Evolutionary conservation across 2,113 vertebrate species (phyloP), one percentile per base, ranked within the genome.

Genomic region (Campylorhamphus procurvoides): DNA sequence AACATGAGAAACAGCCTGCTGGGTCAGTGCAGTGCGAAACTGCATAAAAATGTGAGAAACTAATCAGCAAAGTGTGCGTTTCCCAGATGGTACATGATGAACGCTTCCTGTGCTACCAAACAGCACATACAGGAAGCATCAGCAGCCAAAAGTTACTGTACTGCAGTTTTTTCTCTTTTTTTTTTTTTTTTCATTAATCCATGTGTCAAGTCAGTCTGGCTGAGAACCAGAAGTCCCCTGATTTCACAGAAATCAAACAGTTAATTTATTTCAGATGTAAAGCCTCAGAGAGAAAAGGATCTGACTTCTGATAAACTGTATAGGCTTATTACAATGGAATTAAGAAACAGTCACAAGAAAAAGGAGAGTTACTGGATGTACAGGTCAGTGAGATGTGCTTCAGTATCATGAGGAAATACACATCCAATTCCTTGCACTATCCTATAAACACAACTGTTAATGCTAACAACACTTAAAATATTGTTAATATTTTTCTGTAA

Each of bases 41-140:
- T 53, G 42, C 25, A 25, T 29, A 44, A 52, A 95, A 80, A 84
- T 46, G 8, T 64, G 84, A 68, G 62, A 47, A 62, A 58, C 12
- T 76, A 73, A 72, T 93, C 52, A 97, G 93, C 94, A 94, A 82
- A 75, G 17, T 31, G 18, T 18, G 37, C 1, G 0, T 97, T 96
- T 97, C 89, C 95, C 94, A 98, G 95, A 95, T 66, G 29, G 66
- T 67, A 82, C 31, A 10, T 33, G 20, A 63, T 69, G 50, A 97
- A 69, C 47, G n/a, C 66, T 98, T 98, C 98, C 98, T 97, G 98
- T 39, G 1, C 90, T 96, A 62, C 76, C 18, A 11, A 94, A 35
- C 63, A 96, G 88, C 93, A 97, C 89, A 96, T 37, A 98, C 97
- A 98, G 97, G 97, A 98, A 98, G 96, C 94, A 96, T 55, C 55